Evolutionary conservation across 2,797 vertebrate genomes (phyloP), one percentile per base, ranked within the genome.

Genomic region (Sus cebifrons): DNA sequence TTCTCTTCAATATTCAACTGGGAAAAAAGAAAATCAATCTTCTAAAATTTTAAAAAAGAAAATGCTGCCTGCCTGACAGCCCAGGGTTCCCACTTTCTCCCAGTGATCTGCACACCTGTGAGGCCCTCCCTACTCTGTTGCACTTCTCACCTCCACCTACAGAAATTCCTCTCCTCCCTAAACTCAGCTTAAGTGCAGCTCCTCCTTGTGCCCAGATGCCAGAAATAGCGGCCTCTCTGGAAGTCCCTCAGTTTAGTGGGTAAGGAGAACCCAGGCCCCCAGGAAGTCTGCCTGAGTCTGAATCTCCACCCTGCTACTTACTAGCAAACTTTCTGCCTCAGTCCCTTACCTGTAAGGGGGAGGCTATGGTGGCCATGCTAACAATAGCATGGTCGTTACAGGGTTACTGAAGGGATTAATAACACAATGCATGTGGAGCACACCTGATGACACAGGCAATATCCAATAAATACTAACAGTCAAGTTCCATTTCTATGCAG

Each of bases 341-440:
- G 32, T 70, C 18, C 40, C 16, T 44, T 75, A 8, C 65, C 70
- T 86, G 5, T 56, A 84, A 84, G 27, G 25, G 32, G 29, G 73
- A 92, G 6, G 18, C 7, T 67, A 16, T 54, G 27, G 40, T 15
- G 6, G 25, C 23, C 82, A 27, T 27, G 21, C 17, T 85, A 92
- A 64, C 83, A 92, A 78, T 64, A 56, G 21, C 36, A 14, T 49
- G 17, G 5, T 36, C 52, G 49, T 58, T 40, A 52, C 1, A 84
- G 71, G 29, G 25, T 54, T 68, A 54, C 75, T 95, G 23, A 67
- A 92, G 92, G 89, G 40, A 40, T 68, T 58, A 86, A 60, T 81
- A 44, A 74, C 40, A 18, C 23, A 74, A 89, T 8, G 12, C 21
- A 75, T 14, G 3, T 10, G n/a, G 74, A 62, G 44, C 54, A 81